Conservation (phyloP, 2,797 vertebrate species). For the Spea hammondii region DNA sequence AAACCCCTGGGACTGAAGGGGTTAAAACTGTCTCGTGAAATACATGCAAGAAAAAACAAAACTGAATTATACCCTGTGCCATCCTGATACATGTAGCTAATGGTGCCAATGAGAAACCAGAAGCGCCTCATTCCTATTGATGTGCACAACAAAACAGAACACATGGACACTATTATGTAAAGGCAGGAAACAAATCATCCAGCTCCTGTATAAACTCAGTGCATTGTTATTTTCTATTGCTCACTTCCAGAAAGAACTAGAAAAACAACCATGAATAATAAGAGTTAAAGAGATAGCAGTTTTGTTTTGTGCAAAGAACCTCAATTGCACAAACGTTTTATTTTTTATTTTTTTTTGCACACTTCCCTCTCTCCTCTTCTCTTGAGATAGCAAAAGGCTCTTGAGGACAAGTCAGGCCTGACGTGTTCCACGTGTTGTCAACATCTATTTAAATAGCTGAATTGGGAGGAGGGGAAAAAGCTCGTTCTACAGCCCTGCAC, state of each 20-base stretch:
- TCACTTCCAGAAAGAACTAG: slow-evolving; percentile 10
- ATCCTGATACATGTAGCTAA: background rate
- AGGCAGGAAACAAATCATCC: slow-evolving; percentile 2
- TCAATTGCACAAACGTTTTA: slow-evolving; percentile 28
- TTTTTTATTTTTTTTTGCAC: slow-evolving; percentile 15
- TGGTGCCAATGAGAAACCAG: slow-evolving; percentile 7
- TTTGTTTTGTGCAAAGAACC: slow-evolving; percentile 9
- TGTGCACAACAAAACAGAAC: background rate
- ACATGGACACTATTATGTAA: slow-evolving; percentile 9
- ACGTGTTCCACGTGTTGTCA: slow-evolving; percentile 50
- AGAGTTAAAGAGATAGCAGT: background rate
- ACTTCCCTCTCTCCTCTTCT: slow-evolving; percentile 27
- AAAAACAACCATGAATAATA: slow-evolving; percentile 5
- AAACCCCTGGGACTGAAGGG: no score
- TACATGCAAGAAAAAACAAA: no score
- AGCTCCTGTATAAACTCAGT: background rate
- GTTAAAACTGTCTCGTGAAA: no score
- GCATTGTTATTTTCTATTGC: background rate
- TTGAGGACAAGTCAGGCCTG: slow-evolving; percentile 41
- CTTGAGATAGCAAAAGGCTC: slow-evolving; percentile 28
- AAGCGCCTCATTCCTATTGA: slow-evolving; percentile 15
- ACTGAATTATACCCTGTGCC: background rate
- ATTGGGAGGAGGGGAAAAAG: slow-evolving; percentile 39
- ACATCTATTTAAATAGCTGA: slow-evolving; percentile 44
- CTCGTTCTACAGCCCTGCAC: slow-evolving; percentile 13